Evolutionary conservation across 2,797 vertebrate genomes (phyloP), one percentile per base, ranked within the genome.

Genomic region (Falco biarmicus): DNA sequence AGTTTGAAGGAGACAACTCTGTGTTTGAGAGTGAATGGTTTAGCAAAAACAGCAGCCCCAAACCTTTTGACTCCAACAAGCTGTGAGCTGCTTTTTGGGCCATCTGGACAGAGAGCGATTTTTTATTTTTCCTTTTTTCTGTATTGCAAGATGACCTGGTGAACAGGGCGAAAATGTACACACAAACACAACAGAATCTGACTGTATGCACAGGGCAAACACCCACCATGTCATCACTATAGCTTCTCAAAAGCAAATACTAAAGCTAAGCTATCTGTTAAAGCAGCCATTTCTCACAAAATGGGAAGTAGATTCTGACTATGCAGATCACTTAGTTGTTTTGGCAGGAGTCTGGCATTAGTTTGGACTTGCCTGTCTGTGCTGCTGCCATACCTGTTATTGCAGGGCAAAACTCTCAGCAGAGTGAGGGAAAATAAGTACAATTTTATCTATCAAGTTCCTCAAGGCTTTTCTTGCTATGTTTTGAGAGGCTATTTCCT

Each of bases 401-500:
- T 94, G 41, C 53, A 54, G 61, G 73, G 32, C 84, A 94, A 94
- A 91, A 34, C 47, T 87, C 75, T 84, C 37, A 89, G 18, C 17
- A 84, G n/a, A 91, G 25, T 68, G 26, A 48, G 68, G 53, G 75
- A 94, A 93, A 95, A 78, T 37, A 97, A 77, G 73, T 68, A 85
- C 43, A 93, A 15, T 85, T 95, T 96, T 91, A 90, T 86, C 85
- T 85, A 70, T 75, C 16, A 43, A 19, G 64, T 68, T 93, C 73
- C 75, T 95, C 53, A 74, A 94, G 79, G 45, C 57, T 78, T 95
- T 83, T 83, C 69, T 85, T 77, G 39, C 66, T 83, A 64, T 32
- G 18, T 85, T 94, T 96, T 68, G 45, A 94, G 75, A 87, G 56
- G 22, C 34, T 91, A 85, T 93, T 91, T 95, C 79, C 56, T 93